Evolutionary conservation across 2,888 invertebrate species (phyloP).

Genomic region (Lacanobia oleracea): DNA sequence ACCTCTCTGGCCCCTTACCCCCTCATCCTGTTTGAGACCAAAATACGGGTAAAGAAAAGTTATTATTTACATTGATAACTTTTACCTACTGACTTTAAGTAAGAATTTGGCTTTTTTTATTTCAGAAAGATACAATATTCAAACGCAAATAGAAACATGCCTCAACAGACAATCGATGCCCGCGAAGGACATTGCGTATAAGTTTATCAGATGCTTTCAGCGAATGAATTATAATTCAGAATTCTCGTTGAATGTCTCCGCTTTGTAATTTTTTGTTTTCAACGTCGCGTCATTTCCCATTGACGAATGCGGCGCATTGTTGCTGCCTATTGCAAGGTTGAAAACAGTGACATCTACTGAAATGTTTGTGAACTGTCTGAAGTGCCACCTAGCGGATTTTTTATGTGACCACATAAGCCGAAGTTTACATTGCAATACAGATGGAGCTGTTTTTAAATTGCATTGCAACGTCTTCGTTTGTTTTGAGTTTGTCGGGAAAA

Average conservation of each 20-base stretch:
- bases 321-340: slow-evolving; percentile 14
- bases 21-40: too few species aligned
- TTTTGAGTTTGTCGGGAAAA: too few species aligned
- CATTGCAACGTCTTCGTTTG: not conserved
- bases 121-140: slow-evolving; percentile 70
- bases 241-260: slow-evolving; percentile 43
- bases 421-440: not conserved
- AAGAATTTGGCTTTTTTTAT: not conserved
- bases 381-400: slow-evolving; percentile 2
- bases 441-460: slow-evolving; percentile 13
- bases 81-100: not conserved
- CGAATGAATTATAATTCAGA: slow-evolving; percentile 17
- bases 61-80: too few species aligned
- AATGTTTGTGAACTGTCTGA: slow-evolving; percentile 1
- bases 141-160: slow-evolving; percentile 71
- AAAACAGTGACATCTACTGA: slow-evolving; percentile 51
- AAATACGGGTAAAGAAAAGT: too few species aligned
- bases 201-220: slow-evolving; percentile 73
- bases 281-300: slow-evolving; percentile 49
- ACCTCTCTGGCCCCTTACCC: too few species aligned
- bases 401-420: not conserved
- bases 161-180: slow-evolving; percentile 62
- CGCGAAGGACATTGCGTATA: slow-evolving; percentile 74
- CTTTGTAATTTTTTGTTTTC: slow-evolving; percentile 28
- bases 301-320: not conserved